These are phyloP conservation scores for Microctenopoma steveboyesi DNA, from an alignment of 2,797 vertebrate species.

Conservation along the genomic window DNA sequence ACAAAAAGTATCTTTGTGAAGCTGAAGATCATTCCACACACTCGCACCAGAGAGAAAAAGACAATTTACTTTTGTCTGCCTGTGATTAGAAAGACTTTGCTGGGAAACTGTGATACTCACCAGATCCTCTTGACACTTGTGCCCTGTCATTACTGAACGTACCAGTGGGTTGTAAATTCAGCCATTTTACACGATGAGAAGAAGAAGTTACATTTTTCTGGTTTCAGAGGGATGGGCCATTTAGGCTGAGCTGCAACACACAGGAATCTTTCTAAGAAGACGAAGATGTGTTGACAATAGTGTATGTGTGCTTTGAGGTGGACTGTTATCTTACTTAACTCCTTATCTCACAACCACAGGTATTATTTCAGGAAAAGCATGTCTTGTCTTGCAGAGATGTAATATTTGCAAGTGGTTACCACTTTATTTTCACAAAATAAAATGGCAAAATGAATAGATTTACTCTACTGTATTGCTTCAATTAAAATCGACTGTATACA, in stretches of 20 bases:
- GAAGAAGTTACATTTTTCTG: conserved; percentile 48
- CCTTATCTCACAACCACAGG: conserved; percentile 61
- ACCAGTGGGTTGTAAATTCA: conserved; percentile 57
- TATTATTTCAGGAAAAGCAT: conserved; percentile 57
- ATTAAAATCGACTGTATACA: conserved; percentile 10
- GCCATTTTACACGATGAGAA: conserved; percentile 49
- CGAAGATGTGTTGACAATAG: conserved; percentile 59
- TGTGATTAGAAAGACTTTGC: conserved; percentile 59
- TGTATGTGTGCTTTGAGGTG: conserved; percentile 36
- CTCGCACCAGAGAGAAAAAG: conserved; percentile 20
- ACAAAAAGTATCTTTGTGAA: conserved; percentile 29
- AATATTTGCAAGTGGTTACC: conserved; percentile 26
- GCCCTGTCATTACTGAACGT: conserved; percentile 56
- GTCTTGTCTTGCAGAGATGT: conserved; percentile 42
- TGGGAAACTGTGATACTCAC: conserved; percentile 55
- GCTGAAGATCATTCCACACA: conserved; percentile 32
- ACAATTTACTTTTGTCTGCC: conserved; percentile 45
- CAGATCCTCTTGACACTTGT: conserved; percentile 58
- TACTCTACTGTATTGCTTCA: conserved; percentile 13
- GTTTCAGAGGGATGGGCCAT: conserved; percentile 35
- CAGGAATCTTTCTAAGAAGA: conserved; percentile 49
- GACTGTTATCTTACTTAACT: conserved; percentile 63
- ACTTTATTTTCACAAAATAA: conserved; percentile 45
- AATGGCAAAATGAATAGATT: conserved; percentile 26
- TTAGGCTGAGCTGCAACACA: conserved; percentile 35